Conservation (phyloP, 2,888 invertebrate species). For the Tetragnatha montana region DNA sequence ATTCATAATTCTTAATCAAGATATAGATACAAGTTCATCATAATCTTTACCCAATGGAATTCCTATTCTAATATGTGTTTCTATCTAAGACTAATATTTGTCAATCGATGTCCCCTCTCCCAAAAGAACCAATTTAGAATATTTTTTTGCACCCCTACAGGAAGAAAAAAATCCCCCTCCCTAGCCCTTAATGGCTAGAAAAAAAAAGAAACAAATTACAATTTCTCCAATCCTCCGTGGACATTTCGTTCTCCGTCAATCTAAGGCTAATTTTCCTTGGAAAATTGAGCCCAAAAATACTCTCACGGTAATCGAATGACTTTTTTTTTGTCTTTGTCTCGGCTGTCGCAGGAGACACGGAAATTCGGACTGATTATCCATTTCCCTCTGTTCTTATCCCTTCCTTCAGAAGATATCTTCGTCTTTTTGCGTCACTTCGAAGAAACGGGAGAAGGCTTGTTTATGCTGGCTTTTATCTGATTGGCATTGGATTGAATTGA, state of each 20-base stretch:
- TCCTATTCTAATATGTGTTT: too few species aligned
- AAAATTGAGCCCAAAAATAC: not conserved
- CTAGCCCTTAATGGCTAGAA: not conserved
- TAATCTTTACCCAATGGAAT: too few species aligned
- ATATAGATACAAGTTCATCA: too few species aligned
- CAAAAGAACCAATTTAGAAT: too few species aligned
- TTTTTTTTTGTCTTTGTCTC: not conserved
- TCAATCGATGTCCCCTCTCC: too few species aligned
- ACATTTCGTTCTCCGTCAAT: not conserved
- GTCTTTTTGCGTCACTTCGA: not conserved
- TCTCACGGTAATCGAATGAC: not conserved
- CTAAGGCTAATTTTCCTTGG: not conserved
- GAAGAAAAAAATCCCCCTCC: too few species aligned
- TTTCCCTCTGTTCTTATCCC: conserved; percentile 32
- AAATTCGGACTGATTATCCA: conserved; percentile 38
- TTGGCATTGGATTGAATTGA: too few species aligned
- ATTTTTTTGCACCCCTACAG: too few species aligned
- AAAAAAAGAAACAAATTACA: not conserved
- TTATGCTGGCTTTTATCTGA: not conserved
- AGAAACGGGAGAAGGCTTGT: not conserved
- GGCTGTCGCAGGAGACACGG: not conserved
- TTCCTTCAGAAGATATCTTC: conserved; percentile 5
- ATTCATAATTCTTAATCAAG: too few species aligned
- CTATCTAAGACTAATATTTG: too few species aligned
- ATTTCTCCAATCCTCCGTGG: not conserved